Evolutionary conservation across 2,113 vertebrate species (phyloP), one percentile per base, ranked within the genome.

Genomic region (Pachyramphus minor): DNA sequence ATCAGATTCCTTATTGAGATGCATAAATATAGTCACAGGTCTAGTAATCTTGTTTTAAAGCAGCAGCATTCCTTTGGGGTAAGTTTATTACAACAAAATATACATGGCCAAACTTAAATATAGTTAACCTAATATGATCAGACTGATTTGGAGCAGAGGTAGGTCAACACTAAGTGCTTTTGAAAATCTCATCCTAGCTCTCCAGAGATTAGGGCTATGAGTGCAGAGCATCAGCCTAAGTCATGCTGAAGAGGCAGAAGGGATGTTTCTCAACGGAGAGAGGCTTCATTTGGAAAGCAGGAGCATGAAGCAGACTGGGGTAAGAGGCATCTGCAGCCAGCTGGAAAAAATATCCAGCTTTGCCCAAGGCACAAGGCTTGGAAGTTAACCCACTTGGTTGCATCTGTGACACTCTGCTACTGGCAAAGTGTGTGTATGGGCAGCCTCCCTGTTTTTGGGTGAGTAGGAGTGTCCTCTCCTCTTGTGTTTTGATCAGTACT

Each of bases 131-230:
- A 95, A 96, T 97, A 81, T 84, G 86, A 84, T 90, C 76, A 95
- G 92, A 95, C 90, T 96, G 90, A 95, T 96, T 86, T 96, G 93
- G 95, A 96, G 83, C 92, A 90, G 86, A 89, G 93, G 73, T 78
- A 93, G 96, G 95, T 96, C 93, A 94, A 64, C 86, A 81, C 53
- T 90, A 47, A 93, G 83, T 94, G 69, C 85, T 96, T 95, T 68
- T 90, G 95, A 95, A 96, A 94, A 79, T 93, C 90, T 95, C 73
- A 87, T 93, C 79, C 79, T 33, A 41, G 44, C 73, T 94, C 86
- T 89, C 76, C 68, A 53, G 76, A 86, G 73, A 86, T 89, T 86
- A 89, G 87, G 64, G 56, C 79, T 86, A 4, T 3, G 5, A 92
- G 68, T 86, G 55, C 64, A 84, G 53, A 84, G 12, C 80, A 53